Evolutionary conservation across 1,140 invertebrate genomes (phyloP), one percentile per base, ranked within the genome.

Genomic region (Leucophenga varia): DNA sequence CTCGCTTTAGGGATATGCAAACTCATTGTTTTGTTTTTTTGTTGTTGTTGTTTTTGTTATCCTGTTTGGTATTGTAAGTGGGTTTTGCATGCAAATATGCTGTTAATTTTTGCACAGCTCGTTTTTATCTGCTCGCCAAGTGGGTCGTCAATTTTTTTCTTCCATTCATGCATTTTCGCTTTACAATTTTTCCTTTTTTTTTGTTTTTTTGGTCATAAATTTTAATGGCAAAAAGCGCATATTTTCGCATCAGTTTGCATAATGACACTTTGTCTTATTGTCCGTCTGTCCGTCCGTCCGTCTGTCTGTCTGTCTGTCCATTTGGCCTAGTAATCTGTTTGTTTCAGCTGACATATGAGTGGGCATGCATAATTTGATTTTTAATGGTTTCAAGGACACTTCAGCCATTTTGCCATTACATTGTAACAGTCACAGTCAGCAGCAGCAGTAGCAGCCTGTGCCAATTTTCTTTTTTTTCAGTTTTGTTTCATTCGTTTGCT

Each of bases 331-430:
- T n/a, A n/a, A n/a, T n/a, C n/a, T n/a, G n/a, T n/a, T n/a, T n/a
- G n/a, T n/a, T n/a, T n/a, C 22, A 54, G 49, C 56, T 65, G 50
- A 50, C 51, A 51, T 52, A 54, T 52, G 64, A 68, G 64, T 68
- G 64, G 64, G 64, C 64, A 68, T 68, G 60, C 64, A 68, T 64
- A 68, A 68, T 68, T 59, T 54, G 49, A 52, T 48, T 52, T 46
- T 55, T 61, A 68, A 68, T 68, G 64, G 55, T 58, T 58, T 59
- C 56, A 64, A 54, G 51, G 60, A 50, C 60, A 58, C 38, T 45
- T 49, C 32, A 25, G 14, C 36, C 31, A 9, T 16, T 35, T 20
- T 20, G 21, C 13, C 13, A 20, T 20, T 35, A 2, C 34, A 16
- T 20, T 20, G 13, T 5, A 20, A 10, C 13, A 20, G 18, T 20